Base-by-base conservation (phyloP, 1,140 invertebrate genomes). In the Hylaeus volcanicus region DNA sequence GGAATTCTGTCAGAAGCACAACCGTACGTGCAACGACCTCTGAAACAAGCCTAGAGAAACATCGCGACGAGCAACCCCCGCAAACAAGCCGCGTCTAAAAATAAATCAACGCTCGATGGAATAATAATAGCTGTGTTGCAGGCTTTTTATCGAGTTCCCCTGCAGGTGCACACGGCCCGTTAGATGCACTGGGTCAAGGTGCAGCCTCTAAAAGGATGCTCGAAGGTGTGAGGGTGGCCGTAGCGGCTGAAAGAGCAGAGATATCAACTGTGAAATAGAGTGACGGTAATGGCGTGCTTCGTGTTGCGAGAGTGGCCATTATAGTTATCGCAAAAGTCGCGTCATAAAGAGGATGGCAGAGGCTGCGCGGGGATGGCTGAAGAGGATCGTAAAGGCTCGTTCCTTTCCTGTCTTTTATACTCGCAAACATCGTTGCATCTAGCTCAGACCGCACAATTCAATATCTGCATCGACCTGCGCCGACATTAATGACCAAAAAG, bases 231-330 rank as follows among this genome's bases (percentile, higher is more conserved):
- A 45, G 26, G 56, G 82, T 61, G 66, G 68, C 26, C 58, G 60
- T 15, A 51, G 74, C 2, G 11, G 5, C 60, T 82, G 76, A 76
- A 81, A 75, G 77, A 37, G 77, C 60, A 69, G 73, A 74, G 85
- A 87, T 87, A 87, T 84, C 82, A 84, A 86, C 77, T 79, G 79
- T 82, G 85, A 87, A 87, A 87, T 87, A 87, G 82, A 86, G 86
- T 87, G 86, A 86, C 82, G 82, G 82, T 87, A 87, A 87, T 87
- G 79, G 85, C 55, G 74, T 80, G 77, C 84, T 87, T 83, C 77
- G 84, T 71, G 84, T 86, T 82, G 85, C 82, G 82, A 84, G 71
- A 87, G 82, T 84, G 82, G 86, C 86, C 82, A 86, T 87, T 87
- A 87, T 72, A 86, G 86, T 84, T 87, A 87, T 86, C 86, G 86